phyloP scores from a whole-genome alignment of 2,113 vertebrate genomes.

The Acanthochromis polyacanthus region DNA sequence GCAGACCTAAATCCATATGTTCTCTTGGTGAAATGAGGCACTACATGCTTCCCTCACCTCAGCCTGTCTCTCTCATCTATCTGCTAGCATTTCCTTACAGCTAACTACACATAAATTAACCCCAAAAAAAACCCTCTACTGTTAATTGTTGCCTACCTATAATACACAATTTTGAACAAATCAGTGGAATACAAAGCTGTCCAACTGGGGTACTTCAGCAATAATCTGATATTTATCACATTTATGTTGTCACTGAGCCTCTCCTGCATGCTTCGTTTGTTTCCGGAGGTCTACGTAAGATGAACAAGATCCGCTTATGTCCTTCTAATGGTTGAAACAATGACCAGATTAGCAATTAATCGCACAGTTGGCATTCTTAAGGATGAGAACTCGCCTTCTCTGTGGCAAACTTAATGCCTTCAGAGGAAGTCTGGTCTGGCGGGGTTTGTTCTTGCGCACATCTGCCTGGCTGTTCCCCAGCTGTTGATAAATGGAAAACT shows the following conservation, averaged over 20 bases:
- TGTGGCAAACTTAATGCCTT: slow-evolving; percentile 66
- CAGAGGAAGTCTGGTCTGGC: slow-evolving; percentile 56
- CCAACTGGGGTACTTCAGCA: slow-evolving; percentile 5
- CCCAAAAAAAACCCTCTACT: neutral
- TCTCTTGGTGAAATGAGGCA: slow-evolving; percentile 50
- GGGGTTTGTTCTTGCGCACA: slow-evolving; percentile 49
- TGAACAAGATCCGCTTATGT: slow-evolving; percentile 53
- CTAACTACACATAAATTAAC: slow-evolving; percentile 6
- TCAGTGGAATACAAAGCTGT: neutral
- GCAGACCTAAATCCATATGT: slow-evolving; percentile 75
- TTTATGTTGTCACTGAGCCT: slow-evolving; percentile 14
- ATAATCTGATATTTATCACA: slow-evolving; percentile 9
- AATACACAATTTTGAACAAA: slow-evolving; percentile 3
- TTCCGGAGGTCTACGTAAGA: slow-evolving; percentile 37
- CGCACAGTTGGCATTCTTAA: slow-evolving; percentile 61
- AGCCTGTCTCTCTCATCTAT: slow-evolving; percentile 33
- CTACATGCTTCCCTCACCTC: slow-evolving; percentile 13
- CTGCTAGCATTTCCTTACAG: slow-evolving; percentile 23
- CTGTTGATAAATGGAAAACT: slow-evolving; percentile 85
- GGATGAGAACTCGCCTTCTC: slow-evolving; percentile 62
- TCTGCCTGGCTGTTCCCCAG: slow-evolving; percentile 70
- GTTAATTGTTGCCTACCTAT: neutral
- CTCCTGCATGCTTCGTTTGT: slow-evolving; percentile 16
- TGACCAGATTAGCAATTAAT: slow-evolving; percentile 78
- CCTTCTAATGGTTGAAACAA: slow-evolving; percentile 57